phyloP scores from a whole-genome alignment of 2,113 vertebrate species.

The Plestiodon gilberti region DNA sequence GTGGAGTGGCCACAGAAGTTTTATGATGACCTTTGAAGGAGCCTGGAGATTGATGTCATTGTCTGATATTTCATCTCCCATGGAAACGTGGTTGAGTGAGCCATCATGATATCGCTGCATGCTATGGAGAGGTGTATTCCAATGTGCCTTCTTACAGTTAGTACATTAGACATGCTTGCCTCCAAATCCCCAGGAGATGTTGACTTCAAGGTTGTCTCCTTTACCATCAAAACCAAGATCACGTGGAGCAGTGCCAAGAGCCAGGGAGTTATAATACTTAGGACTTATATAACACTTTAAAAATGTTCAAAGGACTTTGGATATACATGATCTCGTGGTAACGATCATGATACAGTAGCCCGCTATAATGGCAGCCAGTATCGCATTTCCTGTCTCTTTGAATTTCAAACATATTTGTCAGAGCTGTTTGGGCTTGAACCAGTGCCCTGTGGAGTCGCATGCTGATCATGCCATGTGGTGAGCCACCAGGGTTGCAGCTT shows the following conservation, averaged over 20 bases:
- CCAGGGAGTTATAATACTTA: not conserved
- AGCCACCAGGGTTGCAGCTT: too few species aligned
- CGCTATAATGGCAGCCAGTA: too few species aligned
- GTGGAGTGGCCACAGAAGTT: not conserved
- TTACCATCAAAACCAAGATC: not conserved
- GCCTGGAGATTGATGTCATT: not conserved
- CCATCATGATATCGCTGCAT: not conserved
- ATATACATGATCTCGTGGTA: too few species aligned
- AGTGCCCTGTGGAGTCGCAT: too few species aligned
- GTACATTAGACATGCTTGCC: not conserved
- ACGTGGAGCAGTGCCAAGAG: not conserved
- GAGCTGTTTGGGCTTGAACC: too few species aligned
- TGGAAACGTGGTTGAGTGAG: constrained; percentile 1
- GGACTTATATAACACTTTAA: not conserved
- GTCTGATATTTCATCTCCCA: not conserved
- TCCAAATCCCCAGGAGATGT: not conserved
- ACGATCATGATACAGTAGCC: too few species aligned
- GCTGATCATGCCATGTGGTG: too few species aligned
- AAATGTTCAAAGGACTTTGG: not conserved
- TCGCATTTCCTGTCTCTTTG: too few species aligned
- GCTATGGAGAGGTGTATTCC: not conserved
- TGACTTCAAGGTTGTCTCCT: not conserved
- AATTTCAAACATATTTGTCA: too few species aligned
- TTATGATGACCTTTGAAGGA: not conserved
- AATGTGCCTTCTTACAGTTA: not conserved